A percentile compares a stretch with the other conserved stretches of the same genome.
Conservation (phyloP, 2,113 vertebrate species). For the Oreamnos americanus region DNA sequence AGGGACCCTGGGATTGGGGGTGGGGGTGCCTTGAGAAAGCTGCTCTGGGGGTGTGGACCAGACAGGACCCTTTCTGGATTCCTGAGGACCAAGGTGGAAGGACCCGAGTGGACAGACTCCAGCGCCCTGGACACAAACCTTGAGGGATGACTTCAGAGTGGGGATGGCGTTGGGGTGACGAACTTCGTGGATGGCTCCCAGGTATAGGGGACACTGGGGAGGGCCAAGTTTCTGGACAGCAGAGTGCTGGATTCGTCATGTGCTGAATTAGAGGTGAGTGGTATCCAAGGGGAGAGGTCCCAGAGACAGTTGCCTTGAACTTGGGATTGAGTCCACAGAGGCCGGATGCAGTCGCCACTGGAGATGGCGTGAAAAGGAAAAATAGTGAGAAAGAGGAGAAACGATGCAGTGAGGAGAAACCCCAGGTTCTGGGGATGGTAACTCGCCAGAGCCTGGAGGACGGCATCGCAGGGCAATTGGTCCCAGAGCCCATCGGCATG, state of each 20-base stretch:
- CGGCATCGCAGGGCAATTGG: neutral
- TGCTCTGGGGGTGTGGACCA: neutral
- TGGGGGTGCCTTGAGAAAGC: neutral
- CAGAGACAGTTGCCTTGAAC: neutral
- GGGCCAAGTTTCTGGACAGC: neutral
- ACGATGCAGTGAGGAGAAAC: neutral
- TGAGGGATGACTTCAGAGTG: neutral
- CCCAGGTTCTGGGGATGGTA: neutral
- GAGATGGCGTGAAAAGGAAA: neutral
- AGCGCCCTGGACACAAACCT: neutral
- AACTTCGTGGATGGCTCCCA: rapidly evolving
- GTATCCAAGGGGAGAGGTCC: neutral
- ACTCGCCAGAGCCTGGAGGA: neutral
- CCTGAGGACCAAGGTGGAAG: neutral
- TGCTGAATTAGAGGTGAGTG: neutral
- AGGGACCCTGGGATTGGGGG: neutral
- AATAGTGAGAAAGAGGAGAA: neutral
- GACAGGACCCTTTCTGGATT: neutral
- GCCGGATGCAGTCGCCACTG: rapidly evolving
- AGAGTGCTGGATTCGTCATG: rapidly evolving
- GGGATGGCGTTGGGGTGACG: neutral
- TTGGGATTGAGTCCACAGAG: neutral
- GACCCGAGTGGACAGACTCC: neutral
- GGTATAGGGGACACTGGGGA: rapidly evolving
- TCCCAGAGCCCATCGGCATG: neutral